Evolutionary conservation across 2,797 vertebrate genomes (phyloP), one percentile per base, ranked within the genome.

Genomic region (Falco concolor): DNA sequence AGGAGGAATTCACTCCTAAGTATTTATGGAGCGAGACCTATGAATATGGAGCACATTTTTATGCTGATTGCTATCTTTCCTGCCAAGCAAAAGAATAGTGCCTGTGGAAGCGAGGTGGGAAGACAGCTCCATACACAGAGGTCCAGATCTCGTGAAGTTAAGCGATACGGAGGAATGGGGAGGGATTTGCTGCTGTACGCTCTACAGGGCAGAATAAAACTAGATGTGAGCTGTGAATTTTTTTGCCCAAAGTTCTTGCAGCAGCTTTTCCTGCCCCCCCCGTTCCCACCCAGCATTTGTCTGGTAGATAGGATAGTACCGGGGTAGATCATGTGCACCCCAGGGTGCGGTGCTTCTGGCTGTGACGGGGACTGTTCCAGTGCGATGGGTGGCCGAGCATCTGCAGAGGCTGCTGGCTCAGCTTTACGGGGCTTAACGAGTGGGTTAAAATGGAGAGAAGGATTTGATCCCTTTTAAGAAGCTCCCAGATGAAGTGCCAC

Each of bases 21-120:
- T 84, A 27, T 83, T 93, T 95, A 72, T 4, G 1, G 60, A 54
- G 30, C 3, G 8, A 92, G 81, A 44, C 3, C 5, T 80, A 80
- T 81, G 93, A 90, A 90, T 93, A 84, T 19, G 81, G 50, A 94
- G 65, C 34, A 53, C 16, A 17, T 90, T 92, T 92, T 83, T 87
- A 81, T 61, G 90, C 61, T 87, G 90, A 77, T 96, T 52, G 6
- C 69, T 69, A 8, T 72, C 61, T 91, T 87, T 75, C n/a, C 61
- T 92, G 93, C 92, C 92, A 93, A 85, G 65, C 45, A 53, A 59
- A 92, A 77, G 68, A 83, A 5, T 10, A 47, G 42, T 30, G 68
- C 40, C 50, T 24, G 3, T 68, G 81, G 8, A 73, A 73, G 49
- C 3, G 85, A 87, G 79, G 30, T 40, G 54, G n/a, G 52, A 45